Conservation (phyloP, 2,797 vertebrate species). For the Myioborus miniatus region DNA sequence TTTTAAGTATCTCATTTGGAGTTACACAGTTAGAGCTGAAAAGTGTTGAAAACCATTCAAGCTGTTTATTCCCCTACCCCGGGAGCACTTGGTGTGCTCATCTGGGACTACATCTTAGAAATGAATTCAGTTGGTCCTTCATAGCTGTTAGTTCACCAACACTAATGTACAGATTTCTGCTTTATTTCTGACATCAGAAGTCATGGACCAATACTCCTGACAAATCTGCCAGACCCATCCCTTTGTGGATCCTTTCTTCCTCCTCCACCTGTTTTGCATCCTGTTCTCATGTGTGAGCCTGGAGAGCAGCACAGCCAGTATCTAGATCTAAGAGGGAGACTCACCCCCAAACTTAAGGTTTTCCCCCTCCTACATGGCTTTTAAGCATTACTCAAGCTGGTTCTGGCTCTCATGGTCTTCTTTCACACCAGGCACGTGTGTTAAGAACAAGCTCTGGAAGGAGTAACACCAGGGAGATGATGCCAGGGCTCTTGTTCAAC, state of each 20-base stretch:
- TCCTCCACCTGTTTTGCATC: background rate
- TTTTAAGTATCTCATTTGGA: background rate
- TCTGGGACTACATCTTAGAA: background rate
- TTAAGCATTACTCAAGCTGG: background rate
- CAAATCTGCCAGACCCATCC: background rate
- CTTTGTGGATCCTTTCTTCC: background rate
- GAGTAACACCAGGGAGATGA: background rate
- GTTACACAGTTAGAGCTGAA: background rate
- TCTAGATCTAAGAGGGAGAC: background rate
- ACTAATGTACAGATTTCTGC: background rate
- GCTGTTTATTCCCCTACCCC: background rate
- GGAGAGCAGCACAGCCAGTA: background rate
- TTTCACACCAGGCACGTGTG: background rate
- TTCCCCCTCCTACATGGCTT: background rate
- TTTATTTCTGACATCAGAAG: background rate
- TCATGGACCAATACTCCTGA: background rate
- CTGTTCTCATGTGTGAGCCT: background rate
- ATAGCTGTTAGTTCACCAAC: background rate
- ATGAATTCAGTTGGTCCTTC: background rate
- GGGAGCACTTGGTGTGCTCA: background rate
- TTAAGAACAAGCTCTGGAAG: background rate
- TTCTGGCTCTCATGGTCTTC: background rate
- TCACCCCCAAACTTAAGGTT: background rate
- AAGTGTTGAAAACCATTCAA: background rate
- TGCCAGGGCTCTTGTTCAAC: conserved; percentile 42